A percentile compares a stretch with the other conserved stretches of the same genome.
These are phyloP conservation scores for Colletes gigas DNA, from an alignment of 1,140 invertebrate genomes.

Conservation along the genomic window DNA sequence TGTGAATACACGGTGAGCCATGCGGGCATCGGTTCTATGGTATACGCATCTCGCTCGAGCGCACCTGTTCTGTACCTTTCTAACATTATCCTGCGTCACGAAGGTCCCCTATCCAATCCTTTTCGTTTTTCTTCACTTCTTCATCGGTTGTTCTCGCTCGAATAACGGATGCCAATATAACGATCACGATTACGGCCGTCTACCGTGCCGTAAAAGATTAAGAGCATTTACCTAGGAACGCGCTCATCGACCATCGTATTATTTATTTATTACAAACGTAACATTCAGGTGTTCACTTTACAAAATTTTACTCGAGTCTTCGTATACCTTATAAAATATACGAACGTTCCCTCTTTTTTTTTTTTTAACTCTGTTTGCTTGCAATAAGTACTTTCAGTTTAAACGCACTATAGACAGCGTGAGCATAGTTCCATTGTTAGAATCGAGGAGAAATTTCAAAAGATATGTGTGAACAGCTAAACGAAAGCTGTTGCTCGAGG, in stretches of 20 bases:
- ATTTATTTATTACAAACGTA: background rate
- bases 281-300: no score
- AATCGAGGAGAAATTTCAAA: no score
- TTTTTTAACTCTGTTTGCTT: no score
- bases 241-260: background rate
- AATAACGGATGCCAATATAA: constrained; percentile 19
- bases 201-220: background rate
- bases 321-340: no score
- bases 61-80: constrained; percentile 58
- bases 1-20: constrained; percentile 67
- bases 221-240: background rate
- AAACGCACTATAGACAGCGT: no score
- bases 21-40: constrained; percentile 51
- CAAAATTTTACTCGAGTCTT: no score
- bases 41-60: constrained; percentile 45
- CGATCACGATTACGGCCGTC: background rate
- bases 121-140: background rate
- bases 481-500: background rate
- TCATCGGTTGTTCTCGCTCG: constrained; percentile 2
- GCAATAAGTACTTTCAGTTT: no score
- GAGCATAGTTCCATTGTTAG: no score
- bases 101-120: background rate
- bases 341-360: no score
- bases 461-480: background rate
- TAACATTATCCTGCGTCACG: constrained; percentile 36